A percentile compares a stretch with the other conserved stretches of the same genome.
phyloP scores from a whole-genome alignment of 2,113 vertebrate species.

The Cavia aperea region DNA sequence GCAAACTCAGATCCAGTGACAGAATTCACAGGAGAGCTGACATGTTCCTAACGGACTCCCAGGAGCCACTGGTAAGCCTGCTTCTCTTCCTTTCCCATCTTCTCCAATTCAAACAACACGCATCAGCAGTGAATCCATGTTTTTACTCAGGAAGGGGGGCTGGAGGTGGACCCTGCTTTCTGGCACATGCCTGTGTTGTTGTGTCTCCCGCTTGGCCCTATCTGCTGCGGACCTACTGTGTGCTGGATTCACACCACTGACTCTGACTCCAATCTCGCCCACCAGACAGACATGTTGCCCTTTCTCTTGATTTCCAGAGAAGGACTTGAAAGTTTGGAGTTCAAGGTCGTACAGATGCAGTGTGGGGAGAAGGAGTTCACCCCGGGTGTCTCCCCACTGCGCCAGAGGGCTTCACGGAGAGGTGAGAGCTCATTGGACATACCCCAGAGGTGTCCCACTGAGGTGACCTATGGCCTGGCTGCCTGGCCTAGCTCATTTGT shows the following conservation, averaged over 20 bases:
- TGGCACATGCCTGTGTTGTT: rapidly evolving
- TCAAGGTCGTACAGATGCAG: rapidly evolving
- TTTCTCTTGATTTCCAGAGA: neutral
- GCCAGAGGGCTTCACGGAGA: rapidly evolving
- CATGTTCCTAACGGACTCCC: rapidly evolving
- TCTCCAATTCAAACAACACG: neutral
- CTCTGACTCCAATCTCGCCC: neutral
- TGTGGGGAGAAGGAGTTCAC: too few species aligned
- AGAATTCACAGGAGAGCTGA: rapidly evolving
- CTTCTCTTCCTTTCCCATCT: rapidly evolving
- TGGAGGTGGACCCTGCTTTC: rapidly evolving
- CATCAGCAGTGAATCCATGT: rapidly evolving
- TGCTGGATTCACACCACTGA: rapidly evolving
- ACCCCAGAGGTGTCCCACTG: rapidly evolving
- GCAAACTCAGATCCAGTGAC: rapidly evolving
- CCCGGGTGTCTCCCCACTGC: rapidly evolving
- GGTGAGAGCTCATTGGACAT: rapidly evolving
- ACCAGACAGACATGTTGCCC: rapidly evolving
- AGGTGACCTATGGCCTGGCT: neutral
- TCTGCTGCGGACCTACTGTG: rapidly evolving
- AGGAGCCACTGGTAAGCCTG: rapidly evolving
- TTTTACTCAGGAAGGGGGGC: rapidly evolving
- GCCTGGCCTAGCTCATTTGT: rapidly evolving
- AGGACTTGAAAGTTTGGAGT: rapidly evolving
- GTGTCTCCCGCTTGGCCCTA: rapidly evolving